Percentiles rank a stretch among this genome's conserved stretches.
Evolutionary conservation across 1,140 invertebrate genomes (phyloP).

Genomic region (Mesaphorura yosii): DNA sequence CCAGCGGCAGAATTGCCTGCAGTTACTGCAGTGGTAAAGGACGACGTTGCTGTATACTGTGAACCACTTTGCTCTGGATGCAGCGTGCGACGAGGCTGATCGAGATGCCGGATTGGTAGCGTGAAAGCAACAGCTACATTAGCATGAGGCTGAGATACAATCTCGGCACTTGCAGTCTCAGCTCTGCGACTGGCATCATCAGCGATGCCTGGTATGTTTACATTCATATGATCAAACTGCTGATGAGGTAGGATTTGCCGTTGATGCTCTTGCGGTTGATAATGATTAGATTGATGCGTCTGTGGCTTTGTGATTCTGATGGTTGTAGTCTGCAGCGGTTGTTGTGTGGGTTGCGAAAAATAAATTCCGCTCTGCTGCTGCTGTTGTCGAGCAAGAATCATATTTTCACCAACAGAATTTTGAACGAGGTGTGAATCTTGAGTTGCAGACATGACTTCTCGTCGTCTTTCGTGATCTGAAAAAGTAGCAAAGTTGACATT

Average conservation of each 20-base stretch:
- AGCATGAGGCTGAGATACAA: not conserved
- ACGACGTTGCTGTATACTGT: too few relatives aligned
- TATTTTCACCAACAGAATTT: too few relatives aligned
- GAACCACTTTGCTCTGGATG: too few relatives aligned
- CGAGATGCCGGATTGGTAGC: not conserved
- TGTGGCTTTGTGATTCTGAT: too few relatives aligned
- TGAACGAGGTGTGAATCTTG: too few relatives aligned
- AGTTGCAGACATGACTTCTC: too few relatives aligned
- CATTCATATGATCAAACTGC: too few relatives aligned
- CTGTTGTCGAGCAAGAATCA: not conserved
- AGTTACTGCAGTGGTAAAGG: not conserved
- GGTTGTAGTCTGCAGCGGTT: not conserved
- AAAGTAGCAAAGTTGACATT: not conserved
- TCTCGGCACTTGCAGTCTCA: too few relatives aligned
- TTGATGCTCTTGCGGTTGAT: slow-evolving; percentile 3
- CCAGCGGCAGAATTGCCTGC: not conserved
- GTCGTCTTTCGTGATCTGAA: too few relatives aligned
- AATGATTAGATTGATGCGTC: not conserved
- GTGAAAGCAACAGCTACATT: not conserved
- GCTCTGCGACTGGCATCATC: too few relatives aligned
- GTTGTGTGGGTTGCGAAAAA: not conserved
- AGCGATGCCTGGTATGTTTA: too few relatives aligned
- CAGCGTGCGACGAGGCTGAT: too few relatives aligned
- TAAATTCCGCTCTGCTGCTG: not conserved
- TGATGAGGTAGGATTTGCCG: not conserved